Conservation (phyloP, 2,113 vertebrate species). For the Macquaria australasica region DNA sequence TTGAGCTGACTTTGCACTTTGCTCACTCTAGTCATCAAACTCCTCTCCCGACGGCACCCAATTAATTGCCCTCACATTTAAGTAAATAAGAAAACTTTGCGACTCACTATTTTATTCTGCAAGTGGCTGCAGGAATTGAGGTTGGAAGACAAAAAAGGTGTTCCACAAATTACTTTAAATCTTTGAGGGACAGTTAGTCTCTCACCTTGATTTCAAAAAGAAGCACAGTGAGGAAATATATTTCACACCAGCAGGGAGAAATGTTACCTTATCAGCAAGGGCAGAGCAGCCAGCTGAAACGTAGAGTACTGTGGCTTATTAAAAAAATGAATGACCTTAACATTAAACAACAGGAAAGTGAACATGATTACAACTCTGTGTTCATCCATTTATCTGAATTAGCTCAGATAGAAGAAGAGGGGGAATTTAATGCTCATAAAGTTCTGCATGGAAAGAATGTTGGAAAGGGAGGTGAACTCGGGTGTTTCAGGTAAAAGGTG, state of each 20-base stretch:
- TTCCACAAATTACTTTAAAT: conserved; percentile 5
- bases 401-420: background rate
- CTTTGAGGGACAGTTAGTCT: conserved; percentile 26
- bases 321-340: conserved; percentile 8
- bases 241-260: conserved; percentile 17
- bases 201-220: conserved; percentile 29
- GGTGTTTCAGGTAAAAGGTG: background rate
- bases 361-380: background rate
- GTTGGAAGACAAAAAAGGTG: background rate
- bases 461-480: background rate
- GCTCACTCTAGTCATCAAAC: conserved; percentile 9
- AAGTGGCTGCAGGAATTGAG: background rate
- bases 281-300: conserved; percentile 25
- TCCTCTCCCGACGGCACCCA: background rate
- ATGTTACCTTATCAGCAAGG: conserved; percentile 7
- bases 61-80: background rate
- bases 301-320: background rate
- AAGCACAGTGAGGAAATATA: background rate
- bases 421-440: no score
- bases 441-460: background rate
- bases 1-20: conserved; percentile 8
- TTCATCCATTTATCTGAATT: background rate
- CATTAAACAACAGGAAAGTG: background rate
- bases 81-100: conserved; percentile 23
- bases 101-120: conserved; percentile 14